Evolutionary conservation across 30 jellyfish, hydroid and myxozoan species (phyloP).

Genomic region (Aurelia sp.): DNA sequence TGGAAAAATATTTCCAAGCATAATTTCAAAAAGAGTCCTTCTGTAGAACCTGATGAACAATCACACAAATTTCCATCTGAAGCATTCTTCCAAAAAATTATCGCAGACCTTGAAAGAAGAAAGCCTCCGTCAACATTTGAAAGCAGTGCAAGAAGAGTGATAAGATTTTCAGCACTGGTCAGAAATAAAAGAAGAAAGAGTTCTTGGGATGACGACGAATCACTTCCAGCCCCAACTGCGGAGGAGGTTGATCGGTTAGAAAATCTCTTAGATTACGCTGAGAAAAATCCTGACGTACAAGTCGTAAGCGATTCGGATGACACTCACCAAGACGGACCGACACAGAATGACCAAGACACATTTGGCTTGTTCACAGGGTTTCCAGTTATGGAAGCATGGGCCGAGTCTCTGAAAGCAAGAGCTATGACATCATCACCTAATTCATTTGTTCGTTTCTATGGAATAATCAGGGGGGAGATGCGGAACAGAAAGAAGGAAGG

Average conservation of each 20-base stretch:
- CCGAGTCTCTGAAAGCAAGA: slow-evolving; percentile 40
- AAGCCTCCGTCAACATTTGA: slow-evolving; percentile 10
- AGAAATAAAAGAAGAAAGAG: slow-evolving; percentile 2
- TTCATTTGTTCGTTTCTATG: slow-evolving; percentile 57
- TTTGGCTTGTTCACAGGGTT: slow-evolving; percentile 43
- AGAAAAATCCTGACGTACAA: neutral
- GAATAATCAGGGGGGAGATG: slow-evolving; percentile 51
- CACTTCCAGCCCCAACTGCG: slow-evolving; percentile 13
- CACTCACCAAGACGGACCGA: neutral
- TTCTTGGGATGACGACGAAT: slow-evolving; percentile 19
- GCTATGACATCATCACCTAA: slow-evolving; percentile 36
- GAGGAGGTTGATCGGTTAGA: slow-evolving; percentile 47
- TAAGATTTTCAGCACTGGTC: slow-evolving; percentile 19
- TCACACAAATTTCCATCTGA: slow-evolving; percentile 29
- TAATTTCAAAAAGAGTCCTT: neutral
- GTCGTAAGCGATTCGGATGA: neutral
- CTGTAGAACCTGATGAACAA: neutral
- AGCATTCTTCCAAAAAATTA: slow-evolving; percentile 16
- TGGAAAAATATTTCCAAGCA: too few relatives aligned
- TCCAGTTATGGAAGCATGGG: slow-evolving; percentile 71
- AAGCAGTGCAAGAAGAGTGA: slow-evolving; percentile 22
- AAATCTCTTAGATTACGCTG: slow-evolving; percentile 25
- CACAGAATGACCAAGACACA: neutral
- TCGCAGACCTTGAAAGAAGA: slow-evolving; percentile 36
- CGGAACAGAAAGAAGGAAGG: slow-evolving; percentile 57